Base-by-base conservation (phyloP, 2,797 vertebrate genomes). In the Peromyscus melanophrys region DNA sequence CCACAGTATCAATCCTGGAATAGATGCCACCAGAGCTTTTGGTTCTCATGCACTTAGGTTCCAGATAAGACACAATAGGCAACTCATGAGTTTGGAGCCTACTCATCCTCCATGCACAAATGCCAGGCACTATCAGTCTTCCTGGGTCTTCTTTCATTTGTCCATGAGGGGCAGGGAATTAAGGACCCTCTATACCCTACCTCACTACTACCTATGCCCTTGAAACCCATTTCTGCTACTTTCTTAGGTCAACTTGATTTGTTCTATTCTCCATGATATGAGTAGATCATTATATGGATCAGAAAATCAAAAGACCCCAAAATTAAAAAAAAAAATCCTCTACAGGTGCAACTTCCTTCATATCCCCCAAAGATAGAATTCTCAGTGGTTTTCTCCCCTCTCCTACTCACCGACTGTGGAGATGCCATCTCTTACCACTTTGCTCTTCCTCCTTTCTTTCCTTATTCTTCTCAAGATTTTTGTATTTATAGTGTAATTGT, bases 211-310 rank as follows among this genome's bases (percentile, higher is more conserved):
- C 31, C 57, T 19, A 96, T n/a, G 23, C 1, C 27, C 52, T 34
- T 94, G 52, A 81, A 46, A 95, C 96, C 17, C 7, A 78, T 1
- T 34, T 97, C 91, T 95, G 40, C 37, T 82, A 97, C 92, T 97
- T 96, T 96, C 78, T 76, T 43, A 73, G 0, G 14, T 19, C 19
- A 40, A 9, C 6, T 77, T 49, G 2, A 63, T 29, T 84, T 89
- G 67, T 31, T 92, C 34, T 61, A 6, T 59, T 85, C 52, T 87
- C 6, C 59, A 55, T 61, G 27, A 49, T 69, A 69, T 12, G 63
- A 73, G 4, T 67, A 77, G 7, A 61, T 46, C 31, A 77, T 19
- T 16, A 34, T 23, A 80, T 87, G 3, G 9, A 87, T 67, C 14
- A 55, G 19, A 95, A 86, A 37, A 2, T 0, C 4, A 84, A 69